Evolutionary conservation across 2,113 vertebrate genomes (phyloP).

Genomic region (Columba janthina): DNA sequence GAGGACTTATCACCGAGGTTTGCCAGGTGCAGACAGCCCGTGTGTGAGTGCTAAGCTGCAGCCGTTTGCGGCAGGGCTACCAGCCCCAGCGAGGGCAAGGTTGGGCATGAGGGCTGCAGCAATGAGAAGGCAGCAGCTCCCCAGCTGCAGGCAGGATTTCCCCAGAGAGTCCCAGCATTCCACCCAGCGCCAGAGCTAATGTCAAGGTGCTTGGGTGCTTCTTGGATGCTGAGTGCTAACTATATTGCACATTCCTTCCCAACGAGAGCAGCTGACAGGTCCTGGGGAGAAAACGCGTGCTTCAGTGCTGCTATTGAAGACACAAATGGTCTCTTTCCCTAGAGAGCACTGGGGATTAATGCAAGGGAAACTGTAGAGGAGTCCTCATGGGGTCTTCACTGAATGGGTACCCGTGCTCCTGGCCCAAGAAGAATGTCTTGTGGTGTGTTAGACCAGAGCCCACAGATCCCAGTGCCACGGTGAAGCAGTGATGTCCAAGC

Average conservation of each 20-base stretch:
- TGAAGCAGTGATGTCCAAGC: background rate
- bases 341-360: background rate
- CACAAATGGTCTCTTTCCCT: background rate
- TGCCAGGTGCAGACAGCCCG: background rate
- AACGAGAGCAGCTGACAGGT: background rate
- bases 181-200: background rate
- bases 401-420: background rate
- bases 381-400: background rate
- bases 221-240: background rate
- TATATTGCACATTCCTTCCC: background rate
- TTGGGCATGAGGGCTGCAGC: rapidly evolving
- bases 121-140: background rate
- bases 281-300: rapidly evolving
- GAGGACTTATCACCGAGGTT: background rate
- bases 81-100: background rate
- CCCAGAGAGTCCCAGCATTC: background rate
- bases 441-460: background rate
- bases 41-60: rapidly evolving
- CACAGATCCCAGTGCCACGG: background rate
- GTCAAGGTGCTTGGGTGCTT: background rate
- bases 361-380: rapidly evolving
- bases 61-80: background rate
- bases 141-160: rapidly evolving
- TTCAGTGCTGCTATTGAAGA: background rate
- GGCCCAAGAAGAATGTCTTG: background rate